Evolutionary conservation across 2,797 vertebrate genomes (phyloP), one percentile per base, ranked within the genome.

Genomic region (Macropodus opercularis): DNA sequence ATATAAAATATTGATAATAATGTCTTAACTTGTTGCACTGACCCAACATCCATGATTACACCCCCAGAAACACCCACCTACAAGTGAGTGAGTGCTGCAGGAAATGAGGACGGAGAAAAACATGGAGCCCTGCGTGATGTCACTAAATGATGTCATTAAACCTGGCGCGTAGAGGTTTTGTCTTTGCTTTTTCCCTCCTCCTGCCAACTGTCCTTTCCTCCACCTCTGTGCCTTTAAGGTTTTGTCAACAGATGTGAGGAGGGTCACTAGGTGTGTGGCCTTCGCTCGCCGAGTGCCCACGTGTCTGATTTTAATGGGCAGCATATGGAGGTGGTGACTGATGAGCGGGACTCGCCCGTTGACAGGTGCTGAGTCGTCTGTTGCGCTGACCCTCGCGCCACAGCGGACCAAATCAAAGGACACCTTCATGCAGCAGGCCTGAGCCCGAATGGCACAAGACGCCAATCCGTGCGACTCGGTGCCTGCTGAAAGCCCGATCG

Each of bases 321-420:
- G 87, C 92, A 93, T 93, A 93, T 92, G 92, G 92, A 81, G 81
- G 47, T 6, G 41, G 62, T 87, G 87, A 90, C 88, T 87, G 89
- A 91, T 90, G 89, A 89, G 85, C 31, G 74, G 81, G 57, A 67
- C 72, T 73, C 15, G n/a, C 69, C 69, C 18, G 35, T 35, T 90
- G 91, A 89, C 90, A 90, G 90, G 85, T 91, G 90, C 83, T 88
- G 87, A 91, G 80, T 84, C 72, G 64, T 81, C 83, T 81, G 85
- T 72, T 53, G 55, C 38, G 14, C 59, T 79, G 77, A 85, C 82
- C 86, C 69, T 23, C 4, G n/a, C 65, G 48, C 32, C 85, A 57
- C 77, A 24, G 53, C 3, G 68, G 57, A 77, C 62, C 74, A 21
- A 74, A 72, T 69, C 69, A 80, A 80, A 85, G 85, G 87, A 88